Evolutionary conservation across 2,113 vertebrate genomes (phyloP).

Genomic region (Brachirus orientalis): DNA sequence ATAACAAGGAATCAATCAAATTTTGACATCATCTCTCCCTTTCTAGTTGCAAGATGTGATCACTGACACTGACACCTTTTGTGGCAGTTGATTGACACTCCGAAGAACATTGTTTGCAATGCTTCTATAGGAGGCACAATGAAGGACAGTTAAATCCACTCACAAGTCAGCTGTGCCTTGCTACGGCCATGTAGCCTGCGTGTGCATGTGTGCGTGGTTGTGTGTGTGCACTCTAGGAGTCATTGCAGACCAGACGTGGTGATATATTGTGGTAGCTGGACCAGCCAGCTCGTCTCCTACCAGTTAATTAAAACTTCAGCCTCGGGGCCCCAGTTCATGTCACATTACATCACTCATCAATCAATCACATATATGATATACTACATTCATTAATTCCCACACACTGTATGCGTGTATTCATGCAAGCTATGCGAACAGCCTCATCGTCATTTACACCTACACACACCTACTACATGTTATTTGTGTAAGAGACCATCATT

Average conservation of each 20-base stretch:
- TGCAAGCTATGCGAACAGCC: constrained; percentile 6
- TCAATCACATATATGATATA: constrained; percentile 32
- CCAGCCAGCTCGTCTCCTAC: constrained; percentile 35
- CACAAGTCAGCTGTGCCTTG: constrained; percentile 18
- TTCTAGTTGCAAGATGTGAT: constrained; percentile 4
- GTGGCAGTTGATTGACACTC: constrained; percentile 3
- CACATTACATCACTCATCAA: constrained; percentile 44
- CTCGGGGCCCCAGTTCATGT: constrained; percentile 25
- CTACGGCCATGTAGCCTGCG: constrained; percentile 45
- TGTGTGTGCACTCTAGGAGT: not conserved
- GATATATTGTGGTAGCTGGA: constrained; percentile 48
- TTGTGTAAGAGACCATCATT: constrained; percentile 29
- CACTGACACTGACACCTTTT: constrained; percentile 18
- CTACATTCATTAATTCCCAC: no score
- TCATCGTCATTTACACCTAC: constrained; percentile 15
- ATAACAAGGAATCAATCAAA: not conserved
- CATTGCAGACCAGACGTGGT: constrained; percentile 35
- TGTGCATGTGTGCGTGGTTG: constrained; percentile 14
- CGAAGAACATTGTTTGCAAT: constrained; percentile 29
- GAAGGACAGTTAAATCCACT: constrained; percentile 3
- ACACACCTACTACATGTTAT: constrained; percentile 32
- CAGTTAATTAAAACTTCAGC: constrained; percentile 61
- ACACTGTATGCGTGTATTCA: constrained; percentile 11
- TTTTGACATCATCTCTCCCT: not conserved
- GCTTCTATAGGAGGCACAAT: no score